Conservation (phyloP, 2,888 invertebrate genomes). For the Cartodere bifasciata region DNA sequence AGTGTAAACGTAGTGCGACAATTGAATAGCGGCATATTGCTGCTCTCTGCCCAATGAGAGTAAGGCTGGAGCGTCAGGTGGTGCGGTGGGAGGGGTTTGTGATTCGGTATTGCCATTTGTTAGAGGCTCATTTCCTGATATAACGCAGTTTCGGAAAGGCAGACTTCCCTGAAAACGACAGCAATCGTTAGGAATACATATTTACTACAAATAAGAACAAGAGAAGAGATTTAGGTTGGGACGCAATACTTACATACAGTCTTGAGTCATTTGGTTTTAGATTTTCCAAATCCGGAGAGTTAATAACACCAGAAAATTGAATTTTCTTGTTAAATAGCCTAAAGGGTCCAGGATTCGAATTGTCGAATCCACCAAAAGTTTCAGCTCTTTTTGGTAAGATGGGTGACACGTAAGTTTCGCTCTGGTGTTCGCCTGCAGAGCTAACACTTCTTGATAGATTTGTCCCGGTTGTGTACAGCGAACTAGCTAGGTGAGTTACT, state of each 20-base stretch:
- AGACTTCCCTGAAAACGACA: conserved; percentile 35
- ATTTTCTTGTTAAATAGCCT: conserved; percentile 31
- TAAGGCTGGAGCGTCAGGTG: conserved; percentile 34
- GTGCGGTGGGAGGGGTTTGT: conserved; percentile 14
- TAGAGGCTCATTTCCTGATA: conserved; percentile 36
- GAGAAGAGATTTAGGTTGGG: neutral
- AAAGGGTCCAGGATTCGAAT: conserved; percentile 30
- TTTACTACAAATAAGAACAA: conserved; percentile 8
- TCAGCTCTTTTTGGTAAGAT: conserved; percentile 85
- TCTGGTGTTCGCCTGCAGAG: conserved; percentile 87
- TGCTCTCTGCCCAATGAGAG: conserved; percentile 44
- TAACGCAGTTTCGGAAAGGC: conserved; percentile 40
- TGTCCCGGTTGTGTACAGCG: conserved; percentile 59
- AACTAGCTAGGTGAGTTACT: conserved; percentile 61
- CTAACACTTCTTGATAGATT: conserved; percentile 82
- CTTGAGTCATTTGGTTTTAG: conserved; percentile 33
- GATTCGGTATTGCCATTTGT: conserved; percentile 28
- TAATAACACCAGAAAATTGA: conserved; percentile 28
- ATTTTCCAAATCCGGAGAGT: conserved; percentile 32
- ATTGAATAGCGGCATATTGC: conserved; percentile 62
- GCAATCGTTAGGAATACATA: conserved; percentile 6
- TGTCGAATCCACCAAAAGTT: conserved; percentile 92
- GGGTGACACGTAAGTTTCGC: conserved; percentile 72
- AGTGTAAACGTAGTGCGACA: conserved; percentile 79
- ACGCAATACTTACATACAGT: conserved; percentile 28